Evolutionary conservation across 2,797 vertebrate genomes (phyloP), one percentile per base, ranked within the genome.

Genomic region (Pseudochaenichthys georgianus): DNA sequence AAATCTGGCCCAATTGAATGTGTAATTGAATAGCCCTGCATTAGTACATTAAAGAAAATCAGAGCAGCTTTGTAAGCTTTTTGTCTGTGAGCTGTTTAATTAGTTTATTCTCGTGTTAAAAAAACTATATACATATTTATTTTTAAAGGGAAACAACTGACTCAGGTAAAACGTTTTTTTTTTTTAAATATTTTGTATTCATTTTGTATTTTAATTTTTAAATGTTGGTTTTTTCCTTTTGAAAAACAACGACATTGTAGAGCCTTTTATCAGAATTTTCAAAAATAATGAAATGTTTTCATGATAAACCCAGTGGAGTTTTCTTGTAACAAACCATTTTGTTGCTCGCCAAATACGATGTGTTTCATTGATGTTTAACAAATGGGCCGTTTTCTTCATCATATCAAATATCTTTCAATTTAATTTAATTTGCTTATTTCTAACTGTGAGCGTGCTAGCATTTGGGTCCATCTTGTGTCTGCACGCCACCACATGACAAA

Each of bases 41-140:
- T 28, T 34, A 54, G n/a, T 17, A 50, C 8, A 51, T 2, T 54
- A 13, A 19, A 38, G 7, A 62, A 50, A 9, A 46, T 48, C 28
- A 63, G 42, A 48, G 42, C 46, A 70, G 54, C 28, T 57, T 47
- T 17, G 43, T 34, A 9, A 31, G 21, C 19, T 45, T 41, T 72
- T 2, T 42, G 34, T 45, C 50, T 52, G 8, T 21, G 16, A 23
- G 42, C 41, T 16, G 28, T 31, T 42, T 48, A 5, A 48, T 47
- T 46, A 7, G 34, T 63, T n/a, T 13, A 0, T 1, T 50, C 15
- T 52, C 8, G 16, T 17, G 8, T 12, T 23, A 53, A 23, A n/a
- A 28, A 38, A 38, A 7, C 34, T 2, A 4, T 41, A 69, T 12
- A 13, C 11, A 13, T 41, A 17, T 50, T 23, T 52, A 3, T 43